phyloP scores from a whole-genome alignment of 2,888 invertebrate genomes.

The Pharmacophagus antenor region DNA sequence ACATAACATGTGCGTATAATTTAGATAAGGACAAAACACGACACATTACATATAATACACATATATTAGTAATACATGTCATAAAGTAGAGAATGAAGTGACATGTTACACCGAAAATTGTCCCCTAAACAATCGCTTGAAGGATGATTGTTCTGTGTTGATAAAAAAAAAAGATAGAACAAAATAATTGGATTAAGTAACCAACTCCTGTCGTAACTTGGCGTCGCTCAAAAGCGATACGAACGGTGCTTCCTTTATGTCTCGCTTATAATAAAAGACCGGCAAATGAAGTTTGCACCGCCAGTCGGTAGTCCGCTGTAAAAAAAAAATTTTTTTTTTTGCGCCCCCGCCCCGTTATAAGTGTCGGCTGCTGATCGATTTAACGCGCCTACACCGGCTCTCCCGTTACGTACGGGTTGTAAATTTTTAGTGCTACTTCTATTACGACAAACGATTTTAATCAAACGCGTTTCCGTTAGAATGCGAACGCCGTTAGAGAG shows the following conservation, averaged over 20 bases:
- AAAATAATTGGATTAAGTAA: neutral
- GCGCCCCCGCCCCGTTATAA: constrained; percentile 69
- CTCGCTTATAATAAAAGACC: constrained; percentile 49
- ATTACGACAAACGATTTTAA: constrained; percentile 81
- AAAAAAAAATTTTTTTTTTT: no score
- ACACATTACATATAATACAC: no score
- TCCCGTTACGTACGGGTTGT: constrained; percentile 70
- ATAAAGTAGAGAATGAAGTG: no score
- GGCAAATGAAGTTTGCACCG: constrained; percentile 60
- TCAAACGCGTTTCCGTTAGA: constrained; percentile 79
- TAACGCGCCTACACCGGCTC: constrained; percentile 73
- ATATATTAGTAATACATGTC: no score
- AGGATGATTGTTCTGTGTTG: neutral
- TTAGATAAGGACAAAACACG: no score
- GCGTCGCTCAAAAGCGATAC: constrained; percentile 27
- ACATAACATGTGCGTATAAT: no score
- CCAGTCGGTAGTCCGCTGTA: constrained; percentile 61
- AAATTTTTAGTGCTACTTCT: constrained; percentile 78
- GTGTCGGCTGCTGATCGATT: constrained; percentile 74
- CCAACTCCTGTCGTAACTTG: constrained; percentile 17
- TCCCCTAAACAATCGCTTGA: no score
- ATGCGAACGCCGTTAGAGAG: constrained; percentile 70
- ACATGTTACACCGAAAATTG: no score
- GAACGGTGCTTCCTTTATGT: constrained; percentile 65
- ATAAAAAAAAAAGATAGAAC: neutral